These are phyloP conservation scores for Camponotus floridanus DNA, from an alignment of 1,140 invertebrate genomes.

Conservation along the genomic window DNA sequence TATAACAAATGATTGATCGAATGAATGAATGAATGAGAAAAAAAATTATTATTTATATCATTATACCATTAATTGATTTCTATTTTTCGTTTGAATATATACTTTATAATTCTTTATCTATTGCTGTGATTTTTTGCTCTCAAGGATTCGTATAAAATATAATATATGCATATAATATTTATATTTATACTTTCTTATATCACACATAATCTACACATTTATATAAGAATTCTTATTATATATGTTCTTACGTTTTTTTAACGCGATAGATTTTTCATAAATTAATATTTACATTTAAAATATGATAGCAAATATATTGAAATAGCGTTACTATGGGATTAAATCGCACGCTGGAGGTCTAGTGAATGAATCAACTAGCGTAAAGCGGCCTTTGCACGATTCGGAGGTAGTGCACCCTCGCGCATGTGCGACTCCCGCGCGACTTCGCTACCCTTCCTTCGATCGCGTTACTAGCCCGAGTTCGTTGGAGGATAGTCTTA, in stretches of 20 bases:
- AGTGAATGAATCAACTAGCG: conserved; percentile 41
- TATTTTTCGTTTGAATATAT: background rate
- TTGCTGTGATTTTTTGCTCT: background rate
- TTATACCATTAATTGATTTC: background rate
- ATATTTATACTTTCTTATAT: background rate
- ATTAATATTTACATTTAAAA: background rate
- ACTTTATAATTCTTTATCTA: background rate
- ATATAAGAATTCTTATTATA: background rate
- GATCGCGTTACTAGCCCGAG: conserved; percentile 69
- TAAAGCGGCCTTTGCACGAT: conserved; percentile 52
- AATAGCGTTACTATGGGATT: background rate
- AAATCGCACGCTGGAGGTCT: conserved; percentile 2
- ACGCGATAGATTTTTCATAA: background rate
- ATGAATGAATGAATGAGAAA: background rate
- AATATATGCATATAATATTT: background rate
- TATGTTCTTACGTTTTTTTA: background rate
- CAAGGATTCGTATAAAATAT: background rate
- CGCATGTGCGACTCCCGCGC: conserved; percentile 66
- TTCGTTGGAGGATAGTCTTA: conserved; percentile 65
- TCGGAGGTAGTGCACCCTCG: conserved; percentile 52
- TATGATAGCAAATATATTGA: background rate
- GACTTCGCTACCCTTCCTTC: conserved; percentile 67
- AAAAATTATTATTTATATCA: background rate
- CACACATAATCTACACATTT: background rate
- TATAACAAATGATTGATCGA: conserved; percentile 14